A percentile compares a stretch with the other conserved stretches of the same genome.
Evolutionary conservation across 1,140 invertebrate genomes (phyloP).

Genomic region (Hormaphis cornu): DNA sequence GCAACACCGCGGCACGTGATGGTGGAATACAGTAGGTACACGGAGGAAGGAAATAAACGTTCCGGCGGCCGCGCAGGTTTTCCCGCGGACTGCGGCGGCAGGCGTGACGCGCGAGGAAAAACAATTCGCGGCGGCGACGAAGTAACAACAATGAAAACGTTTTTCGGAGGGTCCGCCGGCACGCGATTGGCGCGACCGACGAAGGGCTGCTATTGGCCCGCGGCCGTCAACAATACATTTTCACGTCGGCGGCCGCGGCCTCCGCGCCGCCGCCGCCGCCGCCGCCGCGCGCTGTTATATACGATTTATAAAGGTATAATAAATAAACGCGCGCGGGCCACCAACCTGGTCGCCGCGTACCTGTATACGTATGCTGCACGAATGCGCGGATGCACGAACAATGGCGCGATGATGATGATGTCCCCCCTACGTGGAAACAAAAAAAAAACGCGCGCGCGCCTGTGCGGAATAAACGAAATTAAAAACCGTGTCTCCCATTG

Average conservation of each 20-base stretch:
- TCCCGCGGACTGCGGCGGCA: neutral
- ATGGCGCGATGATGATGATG: neutral
- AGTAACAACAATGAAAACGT: constrained; percentile 1
- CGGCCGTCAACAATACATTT: constrained; percentile 25
- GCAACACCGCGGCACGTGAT: too few relatives aligned
- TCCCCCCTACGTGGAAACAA: neutral
- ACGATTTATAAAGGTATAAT: too few relatives aligned
- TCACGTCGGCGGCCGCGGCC: neutral
- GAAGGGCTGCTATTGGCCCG: constrained; percentile 28
- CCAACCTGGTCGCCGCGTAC: neutral
- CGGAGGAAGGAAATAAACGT: too few relatives aligned
- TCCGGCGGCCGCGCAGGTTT: neutral
- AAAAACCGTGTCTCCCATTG: too few relatives aligned
- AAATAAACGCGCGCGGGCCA: neutral
- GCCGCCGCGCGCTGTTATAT: too few relatives aligned
- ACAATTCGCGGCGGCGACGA: neutral
- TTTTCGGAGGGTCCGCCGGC: constrained; percentile 18
- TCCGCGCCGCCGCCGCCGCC: neutral
- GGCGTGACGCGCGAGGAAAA: constrained; percentile 3
- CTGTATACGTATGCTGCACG: too few relatives aligned
- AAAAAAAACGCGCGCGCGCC: too few relatives aligned
- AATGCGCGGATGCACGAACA: neutral
- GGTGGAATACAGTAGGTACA: too few relatives aligned
- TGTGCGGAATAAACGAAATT: too few relatives aligned
- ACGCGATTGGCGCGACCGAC: constrained; percentile 13